Evolutionary conservation across 2,797 vertebrate species (phyloP), one percentile per base, ranked within the genome.

Genomic region (Malurus splendens): DNA sequence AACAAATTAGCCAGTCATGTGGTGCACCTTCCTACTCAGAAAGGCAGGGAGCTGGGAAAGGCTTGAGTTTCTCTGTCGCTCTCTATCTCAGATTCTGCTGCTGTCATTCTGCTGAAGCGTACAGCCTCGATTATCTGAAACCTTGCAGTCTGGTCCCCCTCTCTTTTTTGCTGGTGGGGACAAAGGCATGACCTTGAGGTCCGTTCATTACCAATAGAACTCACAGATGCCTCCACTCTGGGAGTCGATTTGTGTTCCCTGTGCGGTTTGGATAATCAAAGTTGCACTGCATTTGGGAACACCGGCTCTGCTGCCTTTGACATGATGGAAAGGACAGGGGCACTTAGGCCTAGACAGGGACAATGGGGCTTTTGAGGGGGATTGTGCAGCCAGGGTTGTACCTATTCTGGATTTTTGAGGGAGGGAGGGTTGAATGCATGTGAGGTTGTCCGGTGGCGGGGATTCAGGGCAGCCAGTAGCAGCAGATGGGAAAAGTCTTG

Each of bases 401-500:
- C 93, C 87, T 50, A 1, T 48, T 32, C n/a, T 41, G 92, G 45
- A 92, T 87, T 95, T 96, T 93, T 94, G 94, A 92, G 95, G 94
- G 90, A 96, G 96, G 96, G 97, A 95, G 54, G 47, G 27, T 14
- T 77, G 66, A 28, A 71, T 23, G 85, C 87, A 81, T 19, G 24
- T 12, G 27, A 52, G 42, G 25, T 39, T 0, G 3, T 33, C 18
- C 10, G 82, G 60, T 64, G 90, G 81, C 0, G 60, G 90, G 93
- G 93, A 86, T 76, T 94, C 94, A 95, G 96, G 96, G 96, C 93
- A 96, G 96, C 96, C 97, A 95, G 93, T 85, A 94, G 94, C 75
- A 93, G 97, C 95, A 93, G 96, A 96, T 94, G 96, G 97, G 97
- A 98, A 97, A 98, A 98, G 99, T 98, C 97, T 98, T 98, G 98